Base-by-base conservation (phyloP, 2,797 vertebrate genomes). In the Geotrypetes seraphini region DNA sequence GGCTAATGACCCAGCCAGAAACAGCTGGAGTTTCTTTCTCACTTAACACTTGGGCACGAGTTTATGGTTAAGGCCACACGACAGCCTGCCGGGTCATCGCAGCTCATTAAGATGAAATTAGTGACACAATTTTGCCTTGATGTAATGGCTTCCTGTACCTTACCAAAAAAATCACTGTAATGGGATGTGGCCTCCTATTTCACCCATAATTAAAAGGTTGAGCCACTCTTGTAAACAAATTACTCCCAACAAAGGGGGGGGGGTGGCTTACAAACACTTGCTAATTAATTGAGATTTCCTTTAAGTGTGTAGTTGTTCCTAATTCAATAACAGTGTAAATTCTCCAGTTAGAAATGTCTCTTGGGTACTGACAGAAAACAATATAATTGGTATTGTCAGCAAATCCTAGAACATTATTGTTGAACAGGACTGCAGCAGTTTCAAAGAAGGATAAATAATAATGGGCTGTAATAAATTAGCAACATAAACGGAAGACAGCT, bases 231-330 rank as follows among this genome's bases (percentile, higher is more conserved):
- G 81, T 87, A 83, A 90, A 88, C 79, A 87, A 76, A 81, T 85
- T 86, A 82, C 69, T 75, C 61, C 73, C 69, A 86, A 87, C 81
- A 90, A 89, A 81, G 71, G 76, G 71, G n/a, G n/a, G n/a, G n/a
- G n/a, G n/a, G n/a, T n/a, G n/a, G n/a, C 78, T 66, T 83, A 79
- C 75, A 83, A 76, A 76, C 56, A 52, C 72, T 22, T 16, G 71
- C 83, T 86, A 87, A 85, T 79, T 81, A 81, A 71, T 75, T 69
- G 62, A 53, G 65, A 75, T 79, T n/a, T 82, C 76, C 84, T 75
- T 48, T 39, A 75, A 81, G 78, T 71, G 80, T 76, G 74, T 55
- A 73, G 65, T 62, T 54, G 60, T 73, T 81, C 79, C 73, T 67
- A 81, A 84, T 83, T 82, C 73, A 81, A 78, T 84, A 81, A 75